Evolutionary conservation across 2,113 vertebrate genomes (phyloP).

Genomic region (Siniperca chuatsi): DNA sequence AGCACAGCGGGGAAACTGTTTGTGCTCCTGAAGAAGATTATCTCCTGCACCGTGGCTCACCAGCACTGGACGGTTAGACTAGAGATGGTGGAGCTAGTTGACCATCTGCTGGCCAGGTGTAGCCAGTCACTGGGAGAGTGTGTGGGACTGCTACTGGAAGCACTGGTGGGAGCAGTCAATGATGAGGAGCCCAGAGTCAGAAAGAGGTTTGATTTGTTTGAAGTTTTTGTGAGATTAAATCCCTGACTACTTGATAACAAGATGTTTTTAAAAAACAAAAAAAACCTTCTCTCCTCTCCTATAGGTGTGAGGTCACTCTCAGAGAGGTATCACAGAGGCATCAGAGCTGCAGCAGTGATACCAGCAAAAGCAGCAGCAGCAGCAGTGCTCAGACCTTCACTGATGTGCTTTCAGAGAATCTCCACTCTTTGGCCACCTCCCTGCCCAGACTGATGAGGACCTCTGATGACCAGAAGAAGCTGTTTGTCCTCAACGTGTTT

Average conservation of each 20-base stretch:
- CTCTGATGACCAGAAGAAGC: conserved; percentile 90
- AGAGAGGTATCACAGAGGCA: conserved; percentile 78
- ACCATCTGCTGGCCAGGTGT: conserved; percentile 86
- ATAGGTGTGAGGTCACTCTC: conserved; percentile 80
- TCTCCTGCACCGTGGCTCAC: conserved; percentile 87
- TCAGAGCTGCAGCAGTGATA: conserved; percentile 49
- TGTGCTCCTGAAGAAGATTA: conserved; percentile 87
- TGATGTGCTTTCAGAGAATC: conserved; percentile 91
- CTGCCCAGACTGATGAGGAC: conserved; percentile 94
- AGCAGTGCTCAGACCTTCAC: conserved; percentile 82
- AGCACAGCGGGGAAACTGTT: conserved; percentile 85
- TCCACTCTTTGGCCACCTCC: conserved; percentile 89
- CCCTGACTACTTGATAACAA: background rate
- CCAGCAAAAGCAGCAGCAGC: background rate
- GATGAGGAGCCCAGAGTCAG: conserved; percentile 89
- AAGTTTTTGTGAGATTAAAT: background rate
- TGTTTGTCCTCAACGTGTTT: conserved; percentile 88
- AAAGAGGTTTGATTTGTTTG: conserved; percentile 67
- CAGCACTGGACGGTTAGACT: conserved; percentile 93
- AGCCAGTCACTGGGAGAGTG: conserved; percentile 85
- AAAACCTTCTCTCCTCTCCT: background rate
- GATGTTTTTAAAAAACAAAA: background rate
- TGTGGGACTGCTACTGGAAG: conserved; percentile 86
- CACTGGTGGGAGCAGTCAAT: conserved; percentile 89
- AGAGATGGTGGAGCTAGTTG: conserved; percentile 86